Base-by-base conservation (phyloP, 1,140 invertebrate genomes). In the Bombus polaris region DNA sequence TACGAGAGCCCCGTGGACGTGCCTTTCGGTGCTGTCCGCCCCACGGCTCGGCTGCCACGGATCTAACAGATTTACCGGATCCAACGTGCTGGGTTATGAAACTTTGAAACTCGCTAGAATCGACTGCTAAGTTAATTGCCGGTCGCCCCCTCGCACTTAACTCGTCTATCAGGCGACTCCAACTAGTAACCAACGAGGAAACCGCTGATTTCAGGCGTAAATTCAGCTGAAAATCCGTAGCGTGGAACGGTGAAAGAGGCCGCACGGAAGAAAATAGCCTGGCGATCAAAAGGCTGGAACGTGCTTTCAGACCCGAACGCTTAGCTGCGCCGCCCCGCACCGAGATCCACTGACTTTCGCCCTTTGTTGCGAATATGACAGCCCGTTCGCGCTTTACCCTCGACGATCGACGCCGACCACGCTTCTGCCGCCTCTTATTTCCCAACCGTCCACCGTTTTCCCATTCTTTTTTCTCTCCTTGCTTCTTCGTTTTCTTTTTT, bases 101-200 rank as follows among this genome's bases (percentile, higher is more conserved):
- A 77, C 83, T 71, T 6, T 1, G 79, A 68, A 83, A 86, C 76
- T 71, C n/a, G 32, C 71, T 77, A 72, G 65, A 83, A 83, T 87
- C 65, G 80, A 83, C 80, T 72, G 66, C 53, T 71, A 89, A 89
- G 72, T 89, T 89, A 86, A 89, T 88, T 83, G 87, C 32, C 74
- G 37, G 44, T 42, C 37, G 25, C 12, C 9, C 22, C 8, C 9
- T 8, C 44, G 1, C 42, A 6, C 53, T 12, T 32, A 32, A 2
- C 2, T 47, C 35, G 28, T 37, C 78, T 4, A 28, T 32, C 66
- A 0, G 44, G 42, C 22, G 0, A n/a, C 25, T 6, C 3, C 22
- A 1, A 22, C 68, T 39, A n/a, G 57, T 15, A 18, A n/a, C 47
- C 18, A 0, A 53, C 47, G 39, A 15, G 35, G 78, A 85, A 89